Evolutionary conservation across 2,888 invertebrate genomes (phyloP), one percentile per base, ranked within the genome.

Genomic region (Cephus nigrinus): DNA sequence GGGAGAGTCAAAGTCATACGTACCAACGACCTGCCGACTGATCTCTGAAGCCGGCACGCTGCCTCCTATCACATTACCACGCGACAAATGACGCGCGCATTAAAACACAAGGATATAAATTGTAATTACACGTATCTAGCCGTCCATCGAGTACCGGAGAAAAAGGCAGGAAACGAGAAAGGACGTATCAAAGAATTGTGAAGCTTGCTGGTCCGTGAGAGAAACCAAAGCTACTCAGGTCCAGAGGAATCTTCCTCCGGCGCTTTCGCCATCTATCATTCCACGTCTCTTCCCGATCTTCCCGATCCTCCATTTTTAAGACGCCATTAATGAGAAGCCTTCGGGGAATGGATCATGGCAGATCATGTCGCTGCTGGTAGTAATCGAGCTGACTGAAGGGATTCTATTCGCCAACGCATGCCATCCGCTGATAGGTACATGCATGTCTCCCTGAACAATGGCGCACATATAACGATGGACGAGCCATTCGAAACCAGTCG

Each of bases 41-140:
- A 88, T 88, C 87, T 86, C 81, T 81, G 76, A 80, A 74, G 40
- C 36, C 36, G 36, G 36, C 36, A 69, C 30, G 30, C 69, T 32
- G 69, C 11, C 69, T 32, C 30, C 69, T 69, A 69, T 69, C 69
- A 12, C 69, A 23, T 69, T 69, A 69, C 69, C 30, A 30, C 69
- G 77, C 83, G 87, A 85, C 84, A 84, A 88, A 87, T 86, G 84
- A 87, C 83, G 82, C 80, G 81, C 74, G 73, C 73, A 75, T 82
- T 86, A 84, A 84, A 82, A 82, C 81, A 74, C 77, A 80, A 82
- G 69, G 84, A 86, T 88, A 86, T 88, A 88, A 88, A 88, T 87
- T 83, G 84, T 85, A 87, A 87, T 87, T 86, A 87, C 82, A 79
- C 82, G 83, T 84, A 84, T 69, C 69, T 69, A 5, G 36, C 36